Evolutionary conservation across 2,797 vertebrate genomes (phyloP).

Genomic region (Lates japonicus): DNA sequence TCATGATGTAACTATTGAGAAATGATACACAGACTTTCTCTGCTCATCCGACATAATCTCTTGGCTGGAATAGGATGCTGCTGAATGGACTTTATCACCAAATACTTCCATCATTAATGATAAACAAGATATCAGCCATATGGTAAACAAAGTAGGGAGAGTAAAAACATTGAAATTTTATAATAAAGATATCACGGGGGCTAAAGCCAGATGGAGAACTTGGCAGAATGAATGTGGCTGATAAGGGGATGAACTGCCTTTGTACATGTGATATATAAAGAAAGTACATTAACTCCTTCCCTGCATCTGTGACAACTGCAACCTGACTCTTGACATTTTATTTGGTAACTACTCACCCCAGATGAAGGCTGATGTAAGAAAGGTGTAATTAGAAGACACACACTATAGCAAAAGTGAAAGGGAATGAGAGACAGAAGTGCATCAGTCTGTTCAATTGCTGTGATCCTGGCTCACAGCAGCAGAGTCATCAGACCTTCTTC

Average conservation of each 20-base stretch:
- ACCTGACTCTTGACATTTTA: conserved; percentile 52
- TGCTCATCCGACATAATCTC: conserved; percentile 68
- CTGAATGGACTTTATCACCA: conserved; percentile 59
- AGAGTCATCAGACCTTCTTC: conserved; percentile 48
- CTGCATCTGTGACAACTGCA: conserved; percentile 48
- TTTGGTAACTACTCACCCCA: conserved; percentile 59
- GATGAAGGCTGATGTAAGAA: conserved; percentile 70
- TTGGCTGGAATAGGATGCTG: conserved; percentile 52
- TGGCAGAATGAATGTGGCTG: conserved; percentile 44
- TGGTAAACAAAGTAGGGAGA: conserved; percentile 56
- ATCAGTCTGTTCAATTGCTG: conserved; percentile 68
- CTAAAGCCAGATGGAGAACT: conserved; percentile 59
- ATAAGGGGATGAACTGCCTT: conserved; percentile 44
- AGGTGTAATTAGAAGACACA: conserved; percentile 67
- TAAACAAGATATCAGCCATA: conserved; percentile 62
- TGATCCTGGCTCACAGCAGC: conserved; percentile 55
- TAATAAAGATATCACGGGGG: conserved; percentile 42
- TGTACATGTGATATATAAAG: conserved; percentile 33
- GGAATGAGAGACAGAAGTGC: conserved; percentile 63
- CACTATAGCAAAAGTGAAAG: conserved; percentile 39
- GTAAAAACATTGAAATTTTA: conserved; percentile 42
- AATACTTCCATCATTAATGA: conserved; percentile 62
- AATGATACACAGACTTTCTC: conserved; percentile 70
- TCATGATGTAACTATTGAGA: conserved; percentile 71
- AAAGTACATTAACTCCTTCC: conserved; percentile 39